phyloP scores from a whole-genome alignment of 2,113 vertebrate genomes.

The Alexandromys fortis region DNA sequence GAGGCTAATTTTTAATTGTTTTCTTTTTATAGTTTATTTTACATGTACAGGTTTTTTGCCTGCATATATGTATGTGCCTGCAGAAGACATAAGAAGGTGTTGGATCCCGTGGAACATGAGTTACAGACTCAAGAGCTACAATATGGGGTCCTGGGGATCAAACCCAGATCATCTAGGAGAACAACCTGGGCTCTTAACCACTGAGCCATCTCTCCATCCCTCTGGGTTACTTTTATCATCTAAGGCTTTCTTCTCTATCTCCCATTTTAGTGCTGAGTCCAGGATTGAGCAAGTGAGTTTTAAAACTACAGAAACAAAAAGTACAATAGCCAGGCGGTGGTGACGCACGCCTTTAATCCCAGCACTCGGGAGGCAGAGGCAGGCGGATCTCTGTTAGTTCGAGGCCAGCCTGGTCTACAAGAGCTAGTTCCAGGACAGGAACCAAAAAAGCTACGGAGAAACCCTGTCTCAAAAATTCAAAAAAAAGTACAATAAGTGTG shows the following conservation, averaged over 20 bases:
- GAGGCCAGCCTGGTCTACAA: no score
- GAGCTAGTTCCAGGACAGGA: no score
- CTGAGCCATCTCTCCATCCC: not conserved
- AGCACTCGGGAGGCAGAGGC: no score
- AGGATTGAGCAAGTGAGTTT: not conserved
- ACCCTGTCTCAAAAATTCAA: no score
- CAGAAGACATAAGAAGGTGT: not conserved
- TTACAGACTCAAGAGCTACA: not conserved
- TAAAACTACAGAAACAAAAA: not conserved
- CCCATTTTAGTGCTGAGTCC: no score
- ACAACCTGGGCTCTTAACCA: not conserved
- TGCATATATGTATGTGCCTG: not conserved
- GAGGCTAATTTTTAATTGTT: not conserved
- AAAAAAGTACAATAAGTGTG: not conserved
- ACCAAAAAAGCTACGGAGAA: no score
- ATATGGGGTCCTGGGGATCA: not conserved
- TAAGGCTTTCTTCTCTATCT: not conserved
- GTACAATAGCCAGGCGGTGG: not conserved
- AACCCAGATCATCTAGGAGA: not conserved
- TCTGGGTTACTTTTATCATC: not conserved
- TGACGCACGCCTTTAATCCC: no score
- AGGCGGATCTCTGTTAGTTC: no score
- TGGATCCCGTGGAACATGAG: not conserved
- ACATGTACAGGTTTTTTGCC: not conserved
- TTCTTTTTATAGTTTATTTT: not conserved